Evolutionary conservation across 2,113 vertebrate species (phyloP), one percentile per base, ranked within the genome.

Genomic region (Hyla sarda): DNA sequence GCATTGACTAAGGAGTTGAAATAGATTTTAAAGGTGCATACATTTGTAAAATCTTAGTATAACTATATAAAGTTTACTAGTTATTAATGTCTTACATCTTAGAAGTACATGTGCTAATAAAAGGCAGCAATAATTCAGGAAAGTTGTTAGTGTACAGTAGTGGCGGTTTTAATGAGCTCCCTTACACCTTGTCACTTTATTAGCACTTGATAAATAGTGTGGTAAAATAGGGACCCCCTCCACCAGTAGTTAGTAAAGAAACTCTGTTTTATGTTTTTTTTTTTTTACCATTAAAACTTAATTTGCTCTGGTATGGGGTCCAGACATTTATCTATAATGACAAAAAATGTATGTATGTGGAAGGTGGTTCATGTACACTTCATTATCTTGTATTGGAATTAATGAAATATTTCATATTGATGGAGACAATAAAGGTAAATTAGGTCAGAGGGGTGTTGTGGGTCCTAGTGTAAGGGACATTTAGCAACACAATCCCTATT

Each of bases 131-230:
- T 84, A 30, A 84, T 75, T 62, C 76, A 30, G 30, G 52, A 84
- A 84, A 13, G 25, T 58, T 84, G 13, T 47, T 65, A 60, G 58
- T 28, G n/a, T 37, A 85, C 30, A 48, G 73, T 32, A 41, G 83
- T 28, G 30, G 50, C n/a, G 12, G 54, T 45, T 85, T 84, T 86
- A 80, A 86, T 86, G 76, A 86, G 77, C 62, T 19, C 28, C 23
- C 52, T 87, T 74, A 62, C 69, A 82, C 78, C 67, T 87, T 71
- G 56, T 10, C 69, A 74, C 77, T 32, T 87, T 87, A 81, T 87
- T 87, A 82, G 85, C 78, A 82, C 77, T 87, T 87, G 77, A 87
- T 87, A 62, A 82, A 82, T 74, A 28, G n/a, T 21, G 16, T 74
- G 54, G 85, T 87, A 82, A 73, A 73, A 72, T 56, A 73, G 74